A percentile compares a stretch with the other conserved stretches of the same genome.
These are phyloP conservation scores for Petrosia ficiformis DNA, from an alignment of 37 sponge, comb jelly and placozoan genomes.

Conservation along the genomic window DNA sequence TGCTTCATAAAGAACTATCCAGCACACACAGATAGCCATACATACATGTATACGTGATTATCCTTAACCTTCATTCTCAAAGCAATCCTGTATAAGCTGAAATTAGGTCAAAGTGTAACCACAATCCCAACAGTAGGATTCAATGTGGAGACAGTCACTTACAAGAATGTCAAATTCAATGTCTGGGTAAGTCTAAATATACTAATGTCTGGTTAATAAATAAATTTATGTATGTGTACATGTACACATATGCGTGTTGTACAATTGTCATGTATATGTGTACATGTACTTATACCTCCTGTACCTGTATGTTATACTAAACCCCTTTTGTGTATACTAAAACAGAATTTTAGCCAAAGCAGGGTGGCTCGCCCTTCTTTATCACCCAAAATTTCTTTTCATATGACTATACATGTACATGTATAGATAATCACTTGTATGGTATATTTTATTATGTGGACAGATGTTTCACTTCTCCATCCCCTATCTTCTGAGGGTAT, in stretches of 20 bases:
- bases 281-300: too few species aligned
- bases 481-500: too few species aligned
- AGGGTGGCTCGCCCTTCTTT: too few species aligned
- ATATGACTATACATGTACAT: neutral
- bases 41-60: neutral
- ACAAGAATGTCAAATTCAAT: conserved; percentile 97
- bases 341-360: too few species aligned
- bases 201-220: neutral
- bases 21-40: too few species aligned
- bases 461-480: neutral
- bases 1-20: too few species aligned
- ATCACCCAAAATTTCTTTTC: too few species aligned
- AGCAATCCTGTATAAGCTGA: conserved; percentile 95
- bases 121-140: conserved; percentile 97
- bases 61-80: neutral
- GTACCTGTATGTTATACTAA: too few species aligned
- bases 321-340: too few species aligned
- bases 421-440: neutral
- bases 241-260: neutral
- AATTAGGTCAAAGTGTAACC: conserved; percentile 90
- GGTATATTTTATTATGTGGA: conserved; percentile 1
- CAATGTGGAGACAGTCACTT: conserved; percentile 97
- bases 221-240: neutral
- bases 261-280: too few species aligned
- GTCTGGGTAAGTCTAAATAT: conserved; percentile 87